A percentile compares a stretch with the other conserved stretches of the same genome.
phyloP scores from a whole-genome alignment of 2,113 vertebrate genomes.

The Oreochromis niloticus region DNA sequence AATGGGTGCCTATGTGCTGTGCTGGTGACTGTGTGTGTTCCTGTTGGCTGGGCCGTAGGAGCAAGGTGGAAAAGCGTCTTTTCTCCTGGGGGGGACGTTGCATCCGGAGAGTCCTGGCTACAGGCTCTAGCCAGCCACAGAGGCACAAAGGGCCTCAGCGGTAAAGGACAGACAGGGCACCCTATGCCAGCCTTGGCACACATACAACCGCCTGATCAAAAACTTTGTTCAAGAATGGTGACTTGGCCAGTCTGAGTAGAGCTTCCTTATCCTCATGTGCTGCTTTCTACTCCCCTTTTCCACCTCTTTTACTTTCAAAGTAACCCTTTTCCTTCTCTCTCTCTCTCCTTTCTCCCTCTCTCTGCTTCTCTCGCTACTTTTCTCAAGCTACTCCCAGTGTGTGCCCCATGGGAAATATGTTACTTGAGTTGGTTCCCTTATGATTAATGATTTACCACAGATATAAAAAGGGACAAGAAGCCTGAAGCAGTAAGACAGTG shows the following conservation, averaged over 20 bases:
- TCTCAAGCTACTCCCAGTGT: constrained; percentile 6
- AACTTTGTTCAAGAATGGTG: constrained; percentile 35
- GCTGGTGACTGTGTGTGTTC: constrained; percentile 19
- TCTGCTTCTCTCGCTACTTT: neutral
- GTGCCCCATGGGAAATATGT: constrained; percentile 45
- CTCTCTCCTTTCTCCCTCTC: neutral
- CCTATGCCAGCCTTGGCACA: constrained; percentile 58
- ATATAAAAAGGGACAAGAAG: constrained; percentile 47
- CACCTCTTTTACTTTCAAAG: neutral
- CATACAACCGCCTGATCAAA: constrained; percentile 48
- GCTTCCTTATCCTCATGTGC: constrained; percentile 18
- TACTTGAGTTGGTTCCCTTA: constrained; percentile 58
- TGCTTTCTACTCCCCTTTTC: constrained; percentile 24
- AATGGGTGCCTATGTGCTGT: constrained; percentile 44
- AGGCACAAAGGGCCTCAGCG: constrained; percentile 45
- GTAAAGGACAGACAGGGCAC: constrained; percentile 38
- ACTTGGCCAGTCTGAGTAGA: constrained; percentile 18
- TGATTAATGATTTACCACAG: constrained; percentile 63
- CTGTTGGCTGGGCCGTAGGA: constrained; percentile 36
- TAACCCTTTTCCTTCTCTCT: neutral
- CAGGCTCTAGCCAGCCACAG: constrained; percentile 17
- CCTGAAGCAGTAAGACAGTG: neutral
- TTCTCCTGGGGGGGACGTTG: constrained; percentile 48
- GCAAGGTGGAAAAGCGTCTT: constrained; percentile 46
- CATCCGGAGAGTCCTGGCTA: constrained; percentile 61